Conservation (phyloP, 2,113 vertebrate species). For the Pygoscelis adeliae region DNA sequence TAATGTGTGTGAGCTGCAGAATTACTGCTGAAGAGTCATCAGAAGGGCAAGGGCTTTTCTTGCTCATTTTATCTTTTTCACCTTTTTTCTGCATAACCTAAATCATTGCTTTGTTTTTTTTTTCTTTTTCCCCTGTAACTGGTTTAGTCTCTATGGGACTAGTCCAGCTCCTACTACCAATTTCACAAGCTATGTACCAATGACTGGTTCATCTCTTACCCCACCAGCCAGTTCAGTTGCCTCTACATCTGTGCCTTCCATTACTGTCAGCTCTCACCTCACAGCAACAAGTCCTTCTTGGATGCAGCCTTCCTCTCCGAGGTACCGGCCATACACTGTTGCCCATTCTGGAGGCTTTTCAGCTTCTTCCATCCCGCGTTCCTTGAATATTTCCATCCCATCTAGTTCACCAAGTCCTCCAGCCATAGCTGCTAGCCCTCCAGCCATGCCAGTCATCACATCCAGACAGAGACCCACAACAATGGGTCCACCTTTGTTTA, state of each 20-base stretch:
- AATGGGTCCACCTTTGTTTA: slow-evolving; percentile 65
- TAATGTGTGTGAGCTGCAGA: not conserved
- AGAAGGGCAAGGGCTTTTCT: slow-evolving; percentile 22
- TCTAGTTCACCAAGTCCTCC: slow-evolving; percentile 73
- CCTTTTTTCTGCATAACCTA: slow-evolving; percentile 34
- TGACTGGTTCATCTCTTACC: slow-evolving; percentile 62
- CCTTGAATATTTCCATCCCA: slow-evolving; percentile 31
- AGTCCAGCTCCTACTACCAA: slow-evolving; percentile 82
- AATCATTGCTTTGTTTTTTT: slow-evolving; percentile 40
- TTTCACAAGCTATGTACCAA: slow-evolving; percentile 65
- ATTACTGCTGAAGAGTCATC: slow-evolving; percentile 9
- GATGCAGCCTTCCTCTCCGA: slow-evolving; percentile 82
- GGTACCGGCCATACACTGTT: slow-evolving; percentile 88
- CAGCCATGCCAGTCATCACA: slow-evolving; percentile 60
- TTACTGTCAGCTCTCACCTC: slow-evolving; percentile 40
- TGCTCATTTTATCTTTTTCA: slow-evolving; percentile 24
- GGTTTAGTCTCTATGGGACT: slow-evolving; percentile 93
- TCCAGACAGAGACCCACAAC: slow-evolving; percentile 73
- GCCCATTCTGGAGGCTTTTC: slow-evolving; percentile 74
- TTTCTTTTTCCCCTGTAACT: slow-evolving; percentile 70
- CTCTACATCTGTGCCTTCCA: slow-evolving; percentile 34
- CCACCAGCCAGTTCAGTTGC: slow-evolving; percentile 62
- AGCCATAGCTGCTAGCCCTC: slow-evolving; percentile 70
- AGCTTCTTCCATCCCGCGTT: slow-evolving; percentile 67
- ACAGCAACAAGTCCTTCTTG: slow-evolving; percentile 67